Conservation (phyloP, 2,797 vertebrate species). For the Falco columbarius region DNA sequence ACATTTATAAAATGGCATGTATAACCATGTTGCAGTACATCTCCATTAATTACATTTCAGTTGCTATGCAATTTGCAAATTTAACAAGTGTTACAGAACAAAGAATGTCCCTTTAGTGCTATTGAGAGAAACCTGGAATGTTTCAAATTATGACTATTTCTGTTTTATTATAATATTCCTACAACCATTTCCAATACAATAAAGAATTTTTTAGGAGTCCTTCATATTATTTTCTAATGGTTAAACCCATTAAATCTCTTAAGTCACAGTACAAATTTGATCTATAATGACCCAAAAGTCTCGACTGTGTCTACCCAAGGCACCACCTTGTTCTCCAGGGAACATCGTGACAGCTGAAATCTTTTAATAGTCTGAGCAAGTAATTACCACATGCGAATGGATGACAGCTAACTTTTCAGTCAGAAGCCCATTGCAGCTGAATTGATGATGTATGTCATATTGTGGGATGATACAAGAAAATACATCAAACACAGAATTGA, state of each 20-base stretch:
- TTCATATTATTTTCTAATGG: not conserved
- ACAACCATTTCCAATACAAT: not conserved
- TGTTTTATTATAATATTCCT: not conserved
- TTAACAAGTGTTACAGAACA: not conserved
- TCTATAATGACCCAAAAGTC: not conserved
- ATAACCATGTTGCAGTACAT: not conserved
- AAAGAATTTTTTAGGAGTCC: not conserved
- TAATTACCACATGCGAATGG: not conserved
- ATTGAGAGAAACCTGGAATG: not conserved
- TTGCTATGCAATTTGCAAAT: not conserved
- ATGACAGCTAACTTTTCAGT: not conserved
- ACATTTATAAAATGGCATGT: not conserved
- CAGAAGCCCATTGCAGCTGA: not conserved
- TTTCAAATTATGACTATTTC: not conserved
- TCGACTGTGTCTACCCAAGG: not conserved
- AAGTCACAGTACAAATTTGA: not conserved
- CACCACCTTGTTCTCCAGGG: not conserved
- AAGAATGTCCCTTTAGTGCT: not conserved
- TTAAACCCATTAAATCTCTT: not conserved
- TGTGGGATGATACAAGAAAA: not conserved
- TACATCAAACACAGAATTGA: not conserved
- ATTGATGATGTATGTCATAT: not conserved
- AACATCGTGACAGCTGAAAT: not conserved
- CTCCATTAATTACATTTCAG: not conserved
- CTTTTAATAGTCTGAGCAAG: not conserved